A percentile compares a stretch with the other conserved stretches of the same genome.
Conservation (phyloP, 2,888 invertebrate species). For the Pristionchus exspectatus region DNA sequence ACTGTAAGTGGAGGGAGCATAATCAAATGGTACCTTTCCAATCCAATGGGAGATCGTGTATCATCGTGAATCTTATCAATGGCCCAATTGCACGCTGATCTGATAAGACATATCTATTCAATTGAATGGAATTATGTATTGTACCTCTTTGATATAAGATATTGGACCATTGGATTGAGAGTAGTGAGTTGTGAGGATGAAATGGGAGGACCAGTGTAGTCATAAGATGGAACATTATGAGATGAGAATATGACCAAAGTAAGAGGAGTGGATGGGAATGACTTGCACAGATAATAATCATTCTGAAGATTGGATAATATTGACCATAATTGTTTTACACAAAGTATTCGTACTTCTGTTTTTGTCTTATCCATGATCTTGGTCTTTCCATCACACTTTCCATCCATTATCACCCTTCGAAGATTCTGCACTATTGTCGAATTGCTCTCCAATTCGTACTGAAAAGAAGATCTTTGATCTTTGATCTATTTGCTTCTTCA, state of each 20-base stretch:
- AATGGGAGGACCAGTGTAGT: not conserved
- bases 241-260: constrained; percentile 59
- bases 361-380: not conserved
- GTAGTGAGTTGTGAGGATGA: not conserved
- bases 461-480: constrained; percentile 48
- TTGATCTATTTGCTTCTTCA: not conserved
- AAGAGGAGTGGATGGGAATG: constrained; percentile 63
- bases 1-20: not conserved
- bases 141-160: constrained; percentile 57
- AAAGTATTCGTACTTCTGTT: not conserved
- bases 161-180: constrained; percentile 55
- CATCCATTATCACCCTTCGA: constrained; percentile 64
- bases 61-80: constrained; percentile 59
- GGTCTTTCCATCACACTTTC: constrained; percentile 61
- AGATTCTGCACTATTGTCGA: constrained; percentile 65
- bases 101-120: not conserved
- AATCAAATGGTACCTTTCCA: constrained; percentile 44
- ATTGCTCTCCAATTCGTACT: constrained; percentile 71
- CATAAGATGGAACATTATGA: not conserved
- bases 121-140: not conserved
- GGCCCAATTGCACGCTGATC: constrained; percentile 65
- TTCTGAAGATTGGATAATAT: not conserved
- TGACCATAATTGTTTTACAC: not conserved
- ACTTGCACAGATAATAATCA: constrained; percentile 61
- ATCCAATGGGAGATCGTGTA: constrained; percentile 57